Conservation (phyloP, 2,797 vertebrate species). For the Myripristis jacobus region DNA sequence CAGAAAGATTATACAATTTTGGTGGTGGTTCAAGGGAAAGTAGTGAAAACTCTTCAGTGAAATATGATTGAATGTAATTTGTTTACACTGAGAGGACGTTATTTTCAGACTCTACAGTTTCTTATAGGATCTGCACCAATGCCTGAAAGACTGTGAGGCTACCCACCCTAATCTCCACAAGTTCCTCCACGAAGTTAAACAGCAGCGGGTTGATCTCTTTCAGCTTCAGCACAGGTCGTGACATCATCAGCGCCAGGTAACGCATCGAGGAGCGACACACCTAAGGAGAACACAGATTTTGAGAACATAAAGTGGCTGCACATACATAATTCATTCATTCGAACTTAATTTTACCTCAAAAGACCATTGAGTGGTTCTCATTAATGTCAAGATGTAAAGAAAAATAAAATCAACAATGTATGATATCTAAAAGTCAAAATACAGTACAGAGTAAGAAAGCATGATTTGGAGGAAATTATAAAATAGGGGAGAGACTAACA, state of each 20-base stretch:
- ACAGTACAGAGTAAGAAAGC: too few species aligned
- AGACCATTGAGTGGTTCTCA: too few species aligned
- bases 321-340: too few species aligned
- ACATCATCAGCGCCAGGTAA: conserved; percentile 94
- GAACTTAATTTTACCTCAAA: too few species aligned
- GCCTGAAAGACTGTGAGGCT: background rate
- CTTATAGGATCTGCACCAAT: background rate
- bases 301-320: conserved; percentile 26
- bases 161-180: conserved; percentile 95
- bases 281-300: conserved; percentile 71
- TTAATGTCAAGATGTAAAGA: too few species aligned
- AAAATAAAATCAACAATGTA: too few species aligned
- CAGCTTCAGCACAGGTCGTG: conserved; percentile 92
- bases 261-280: conserved; percentile 95
- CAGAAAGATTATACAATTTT: background rate
- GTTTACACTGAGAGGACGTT: background rate
- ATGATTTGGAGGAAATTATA: too few species aligned
- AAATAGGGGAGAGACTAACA: too few species aligned
- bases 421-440: too few species aligned
- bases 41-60: background rate
- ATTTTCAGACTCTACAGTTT: background rate
- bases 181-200: conserved; percentile 97
- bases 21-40: background rate
- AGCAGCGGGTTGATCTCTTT: conserved; percentile 96
- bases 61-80: background rate